phyloP scores from a whole-genome alignment of 2,888 invertebrate genomes.

The Resseliella maxima region DNA sequence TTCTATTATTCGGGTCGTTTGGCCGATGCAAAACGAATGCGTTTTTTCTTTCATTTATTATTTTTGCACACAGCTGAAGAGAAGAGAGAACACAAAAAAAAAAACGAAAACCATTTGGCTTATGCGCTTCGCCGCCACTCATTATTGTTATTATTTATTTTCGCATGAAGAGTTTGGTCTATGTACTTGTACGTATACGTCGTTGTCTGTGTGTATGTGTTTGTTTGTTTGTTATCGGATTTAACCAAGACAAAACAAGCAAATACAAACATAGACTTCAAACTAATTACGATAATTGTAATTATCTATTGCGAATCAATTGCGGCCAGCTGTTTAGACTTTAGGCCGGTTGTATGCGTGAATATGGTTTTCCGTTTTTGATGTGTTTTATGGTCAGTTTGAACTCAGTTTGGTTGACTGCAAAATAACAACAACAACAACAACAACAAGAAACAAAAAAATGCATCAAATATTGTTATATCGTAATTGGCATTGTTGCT shows the following conservation, averaged over 20 bases:
- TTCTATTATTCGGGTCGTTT: background rate
- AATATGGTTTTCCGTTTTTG: background rate
- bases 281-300: slow-evolving; percentile 54
- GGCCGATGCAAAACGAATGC: slow-evolving; percentile 8
- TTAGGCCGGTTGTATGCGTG: background rate
- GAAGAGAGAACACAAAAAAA: background rate
- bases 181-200: background rate
- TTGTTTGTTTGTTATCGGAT: slow-evolving; percentile 40
- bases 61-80: background rate
- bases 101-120: slow-evolving; percentile 36
- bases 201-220: background rate
- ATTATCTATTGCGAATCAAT: slow-evolving; percentile 52
- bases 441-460: background rate
- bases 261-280: slow-evolving; percentile 6
- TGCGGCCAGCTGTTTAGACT: slow-evolving; percentile 47
- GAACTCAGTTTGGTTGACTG: background rate
- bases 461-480: slow-evolving; percentile 25
- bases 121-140: slow-evolving; percentile 52
- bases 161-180: slow-evolving; percentile 42
- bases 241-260: slow-evolving; percentile 1
- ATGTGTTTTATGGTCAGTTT: slow-evolving; percentile 43
- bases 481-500: slow-evolving; percentile 38
- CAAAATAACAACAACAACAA: background rate
- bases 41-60: slow-evolving; percentile 36
- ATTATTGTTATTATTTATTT: slow-evolving; percentile 54